Evolutionary conservation across 1,140 invertebrate genomes (phyloP).

Genomic region (Leguminivora glycinivorella): DNA sequence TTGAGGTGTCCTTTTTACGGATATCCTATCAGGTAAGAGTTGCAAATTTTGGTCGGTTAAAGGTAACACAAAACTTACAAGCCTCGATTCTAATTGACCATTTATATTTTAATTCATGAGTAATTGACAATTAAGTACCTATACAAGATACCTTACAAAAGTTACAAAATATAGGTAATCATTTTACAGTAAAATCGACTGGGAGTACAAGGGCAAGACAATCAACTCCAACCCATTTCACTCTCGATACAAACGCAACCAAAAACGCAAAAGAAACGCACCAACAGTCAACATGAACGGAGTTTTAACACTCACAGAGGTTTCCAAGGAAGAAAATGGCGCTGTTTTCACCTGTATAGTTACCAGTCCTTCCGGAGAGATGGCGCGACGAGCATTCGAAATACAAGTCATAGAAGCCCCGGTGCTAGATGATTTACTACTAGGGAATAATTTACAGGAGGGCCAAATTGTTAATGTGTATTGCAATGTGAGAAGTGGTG

Average conservation of each 20-base stretch:
- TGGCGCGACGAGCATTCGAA: constrained; percentile 83
- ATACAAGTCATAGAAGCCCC: constrained; percentile 88
- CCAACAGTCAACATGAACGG: constrained; percentile 65
- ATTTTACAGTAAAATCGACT: constrained; percentile 74
- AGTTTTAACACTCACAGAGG: constrained; percentile 85
- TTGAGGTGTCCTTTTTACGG: constrained; percentile 93
- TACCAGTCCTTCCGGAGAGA: constrained; percentile 86
- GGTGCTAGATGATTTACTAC: constrained; percentile 79
- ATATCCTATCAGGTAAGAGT: constrained; percentile 84
- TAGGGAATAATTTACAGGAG: constrained; percentile 86
- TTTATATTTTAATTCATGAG: too few relatives aligned
- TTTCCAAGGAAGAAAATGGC: constrained; percentile 83
- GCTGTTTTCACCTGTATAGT: constrained; percentile 92
- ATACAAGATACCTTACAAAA: too few relatives aligned
- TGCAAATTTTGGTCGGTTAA: too few relatives aligned
- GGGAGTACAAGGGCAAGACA: constrained; percentile 72
- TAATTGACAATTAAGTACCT: too few relatives aligned
- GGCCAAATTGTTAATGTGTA: constrained; percentile 93
- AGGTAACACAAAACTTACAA: too few relatives aligned
- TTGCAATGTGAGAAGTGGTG: constrained; percentile 93
- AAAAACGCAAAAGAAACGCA: constrained; percentile 52
- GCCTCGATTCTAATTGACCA: too few relatives aligned
- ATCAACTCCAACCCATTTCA: constrained; percentile 62
- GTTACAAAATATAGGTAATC: constrained; percentile 15
- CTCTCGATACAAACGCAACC: constrained; percentile 57